Evolutionary conservation across 1,140 invertebrate genomes (phyloP).

Genomic region (Halesus radiatus): DNA sequence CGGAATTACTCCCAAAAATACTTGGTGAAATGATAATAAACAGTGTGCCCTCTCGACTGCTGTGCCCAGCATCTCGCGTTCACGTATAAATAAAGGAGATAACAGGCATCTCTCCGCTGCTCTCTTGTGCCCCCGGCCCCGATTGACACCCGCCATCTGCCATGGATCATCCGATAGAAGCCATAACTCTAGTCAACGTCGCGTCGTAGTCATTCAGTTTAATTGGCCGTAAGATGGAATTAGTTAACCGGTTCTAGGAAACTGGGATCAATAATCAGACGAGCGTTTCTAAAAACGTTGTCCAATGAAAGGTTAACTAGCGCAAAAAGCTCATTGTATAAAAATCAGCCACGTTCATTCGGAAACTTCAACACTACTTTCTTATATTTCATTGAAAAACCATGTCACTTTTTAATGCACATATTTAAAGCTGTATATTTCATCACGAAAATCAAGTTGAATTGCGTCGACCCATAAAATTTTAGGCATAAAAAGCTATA

Average conservation of each 20-base stretch:
- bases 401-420: no score
- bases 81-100: slow-evolving; percentile 17
- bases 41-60: neutral
- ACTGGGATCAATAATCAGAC: no score
- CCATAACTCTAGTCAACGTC: neutral
- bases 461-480: no score
- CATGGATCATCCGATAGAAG: neutral
- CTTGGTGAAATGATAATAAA: slow-evolving; percentile 14
- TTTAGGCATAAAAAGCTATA: no score
- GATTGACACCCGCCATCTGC: slow-evolving; percentile 23
- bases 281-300: no score
- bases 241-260: slow-evolving; percentile 16
- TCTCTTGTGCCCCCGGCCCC: neutral
- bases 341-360: no score
- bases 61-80: neutral
- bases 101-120: neutral
- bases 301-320: no score
- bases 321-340: no score
- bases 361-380: no score
- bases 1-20: neutral
- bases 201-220: slow-evolving; percentile 12
- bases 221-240: slow-evolving; percentile 20
- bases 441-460: no score
- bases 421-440: no score
- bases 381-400: no score